Evolutionary conservation across 2,888 invertebrate species (phyloP), one percentile per base, ranked within the genome.

Genomic region (Tachina grossa): DNA sequence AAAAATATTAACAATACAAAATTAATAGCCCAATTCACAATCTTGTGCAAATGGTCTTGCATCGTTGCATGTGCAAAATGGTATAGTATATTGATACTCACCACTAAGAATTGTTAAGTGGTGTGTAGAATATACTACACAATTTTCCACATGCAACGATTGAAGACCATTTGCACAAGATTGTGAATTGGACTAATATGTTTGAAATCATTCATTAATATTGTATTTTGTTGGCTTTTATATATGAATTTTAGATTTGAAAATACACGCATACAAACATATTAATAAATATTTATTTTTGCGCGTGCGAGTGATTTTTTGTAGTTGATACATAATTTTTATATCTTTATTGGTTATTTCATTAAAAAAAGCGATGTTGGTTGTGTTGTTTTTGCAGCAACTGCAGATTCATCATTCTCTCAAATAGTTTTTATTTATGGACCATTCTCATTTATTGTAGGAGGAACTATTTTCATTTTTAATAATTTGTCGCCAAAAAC

Each of bases 401-500:
- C 72, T 78, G 78, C 63, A 82, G 59, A 82, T 78, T 57, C 51
- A 85, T 85, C 74, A 82, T 78, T 16, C 45, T 39, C 31, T 31
- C 31, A 31, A 31, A 31, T 9, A 0, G 22, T 53, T 61, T 45
- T 31, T 13, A 22, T 68, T 63, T 63, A n/a, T 69, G 51, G 5
- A 43, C 9, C 14, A 10, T 16, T 31, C 31, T 13, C 2, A 55
- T 63, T 51, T 16, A 51, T 82, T 69, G 83, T 84, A 79, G 83
- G 83, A 51, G 83, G 69, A 63, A 68, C 55, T 39, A 61, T 75
- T 78, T 57, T 14, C 59, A 61, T 68, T 74, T 43, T 68, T 47
- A 41, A 11, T 69, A 79, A 75, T 83, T 83, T 78, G 78, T 83
- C 79, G 79, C 78, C 9, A 53, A 55, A 16, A 79, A 75, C 77